phyloP scores from a whole-genome alignment of 1,140 invertebrate species.

The Sipha flava region DNA sequence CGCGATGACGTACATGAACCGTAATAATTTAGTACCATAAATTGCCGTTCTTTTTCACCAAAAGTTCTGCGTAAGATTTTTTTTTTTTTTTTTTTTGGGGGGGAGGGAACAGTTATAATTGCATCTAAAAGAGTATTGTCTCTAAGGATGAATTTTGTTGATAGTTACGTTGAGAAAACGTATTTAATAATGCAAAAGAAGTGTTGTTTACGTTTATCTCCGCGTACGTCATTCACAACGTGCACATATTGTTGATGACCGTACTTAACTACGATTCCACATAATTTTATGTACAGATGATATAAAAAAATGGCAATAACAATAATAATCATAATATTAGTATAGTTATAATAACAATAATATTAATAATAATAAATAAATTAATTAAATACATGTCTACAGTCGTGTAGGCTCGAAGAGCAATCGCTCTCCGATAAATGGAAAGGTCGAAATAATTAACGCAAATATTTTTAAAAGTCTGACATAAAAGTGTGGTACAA shows the following conservation, averaged over 20 bases:
- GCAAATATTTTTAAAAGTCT: conserved; percentile 1
- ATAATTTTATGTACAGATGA: conserved; percentile 18
- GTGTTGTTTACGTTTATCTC: background rate
- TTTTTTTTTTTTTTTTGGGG: too few species aligned
- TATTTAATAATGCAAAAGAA: background rate
- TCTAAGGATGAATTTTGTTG: background rate
- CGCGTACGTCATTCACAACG: background rate
- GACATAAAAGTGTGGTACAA: background rate
- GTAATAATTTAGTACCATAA: too few species aligned
- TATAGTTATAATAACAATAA: too few species aligned
- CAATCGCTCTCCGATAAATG: background rate
- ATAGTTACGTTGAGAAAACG: background rate
- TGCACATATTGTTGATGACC: background rate
- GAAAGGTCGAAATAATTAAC: background rate
- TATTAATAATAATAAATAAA: background rate
- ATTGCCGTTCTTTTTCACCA: too few species aligned
- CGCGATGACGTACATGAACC: too few species aligned
- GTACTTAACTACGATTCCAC: background rate
- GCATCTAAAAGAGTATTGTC: background rate
- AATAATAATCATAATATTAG: too few species aligned
- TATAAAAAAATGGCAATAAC: too few species aligned
- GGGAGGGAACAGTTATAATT: too few species aligned
- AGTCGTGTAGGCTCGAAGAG: background rate
- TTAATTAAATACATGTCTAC: background rate
- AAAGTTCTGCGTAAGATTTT: too few species aligned